phyloP scores from a whole-genome alignment of 1,140 invertebrate genomes.

The Caenorhabditis remanei region DNA sequence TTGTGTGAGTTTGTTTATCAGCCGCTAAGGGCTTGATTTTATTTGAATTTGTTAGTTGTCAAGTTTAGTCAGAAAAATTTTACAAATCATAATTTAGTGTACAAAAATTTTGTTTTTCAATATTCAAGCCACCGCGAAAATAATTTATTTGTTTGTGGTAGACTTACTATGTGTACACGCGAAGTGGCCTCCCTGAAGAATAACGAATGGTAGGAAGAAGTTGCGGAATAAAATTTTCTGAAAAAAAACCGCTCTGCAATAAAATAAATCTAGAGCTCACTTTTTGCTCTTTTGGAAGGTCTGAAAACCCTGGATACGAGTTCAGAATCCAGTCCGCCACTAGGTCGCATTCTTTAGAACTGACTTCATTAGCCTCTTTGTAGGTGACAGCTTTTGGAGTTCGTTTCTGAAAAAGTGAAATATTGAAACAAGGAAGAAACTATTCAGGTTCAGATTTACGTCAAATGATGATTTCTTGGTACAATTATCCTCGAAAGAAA shows the following conservation, averaged over 20 bases:
- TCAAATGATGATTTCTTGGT: no score
- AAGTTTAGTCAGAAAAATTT: no score
- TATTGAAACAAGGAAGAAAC: no score
- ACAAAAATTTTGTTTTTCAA: no score
- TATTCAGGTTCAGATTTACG: no score
- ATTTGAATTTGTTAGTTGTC: no score
- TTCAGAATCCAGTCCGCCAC: slow-evolving; percentile 59
- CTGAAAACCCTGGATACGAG: slow-evolving; percentile 44
- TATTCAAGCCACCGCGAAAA: background rate
- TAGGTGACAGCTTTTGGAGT: slow-evolving; percentile 47
- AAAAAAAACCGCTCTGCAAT: background rate
- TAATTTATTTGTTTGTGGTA: background rate
- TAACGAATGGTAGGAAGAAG: slow-evolving; percentile 58
- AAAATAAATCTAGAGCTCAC: background rate
- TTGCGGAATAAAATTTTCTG: slow-evolving; percentile 53
- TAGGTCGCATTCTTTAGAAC: slow-evolving; percentile 45
- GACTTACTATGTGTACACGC: slow-evolving; percentile 30
- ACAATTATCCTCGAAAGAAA: no score
- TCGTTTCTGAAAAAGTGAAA: slow-evolving; percentile 6
- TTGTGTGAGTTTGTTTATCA: no score
- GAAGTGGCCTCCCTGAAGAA: slow-evolving; percentile 53
- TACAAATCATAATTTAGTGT: no score
- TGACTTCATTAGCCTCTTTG: slow-evolving; percentile 58
- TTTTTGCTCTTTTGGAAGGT: slow-evolving; percentile 47
- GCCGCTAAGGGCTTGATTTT: no score